A percentile compares a stretch with the other conserved stretches of the same genome.
Conservation (phyloP, 2,888 invertebrate genomes). For the Philopedon plagiatum region DNA sequence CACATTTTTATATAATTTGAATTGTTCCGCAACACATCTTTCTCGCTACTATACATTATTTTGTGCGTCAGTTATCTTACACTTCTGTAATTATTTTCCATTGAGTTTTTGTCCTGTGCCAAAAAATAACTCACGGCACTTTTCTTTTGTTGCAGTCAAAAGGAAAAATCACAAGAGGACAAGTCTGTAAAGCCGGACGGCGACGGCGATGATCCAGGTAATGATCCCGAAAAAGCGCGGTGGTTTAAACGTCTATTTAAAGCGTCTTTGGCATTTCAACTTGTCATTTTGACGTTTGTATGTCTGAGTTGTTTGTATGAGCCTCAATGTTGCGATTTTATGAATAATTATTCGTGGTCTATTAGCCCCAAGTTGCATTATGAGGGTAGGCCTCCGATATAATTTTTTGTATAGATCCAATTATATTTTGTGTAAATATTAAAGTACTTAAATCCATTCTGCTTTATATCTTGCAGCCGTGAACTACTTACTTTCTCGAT, state of each 20-base stretch:
- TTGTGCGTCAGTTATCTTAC: no score
- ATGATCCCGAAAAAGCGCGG: constrained; percentile 68
- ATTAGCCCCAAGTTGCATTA: constrained; percentile 86
- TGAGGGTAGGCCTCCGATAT: constrained; percentile 86
- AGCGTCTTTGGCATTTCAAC: constrained; percentile 83
- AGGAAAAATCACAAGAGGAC: constrained; percentile 43
- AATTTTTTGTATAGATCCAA: constrained; percentile 60
- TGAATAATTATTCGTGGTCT: constrained; percentile 83
- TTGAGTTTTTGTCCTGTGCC: not conserved
- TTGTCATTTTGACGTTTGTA: constrained; percentile 81
- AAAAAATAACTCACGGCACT: not conserved
- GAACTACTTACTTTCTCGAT: not conserved
- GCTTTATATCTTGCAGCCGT: not conserved
- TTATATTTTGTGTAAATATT: constrained; percentile 34
- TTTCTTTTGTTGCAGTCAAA: constrained; percentile 60
- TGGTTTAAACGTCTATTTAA: constrained; percentile 82
- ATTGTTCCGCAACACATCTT: no score
- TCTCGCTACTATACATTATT: no score
- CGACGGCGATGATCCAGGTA: constrained; percentile 72
- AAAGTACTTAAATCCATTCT: constrained; percentile 30
- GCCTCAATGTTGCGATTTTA: constrained; percentile 84
- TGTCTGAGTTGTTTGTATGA: constrained; percentile 83
- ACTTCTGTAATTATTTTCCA: no score
- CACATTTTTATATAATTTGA: no score
- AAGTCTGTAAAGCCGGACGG: constrained; percentile 48